A percentile compares a stretch with the other conserved stretches of the same genome.
phyloP scores from a whole-genome alignment of 2,888 invertebrate genomes.

The Platypus cylindrus region DNA sequence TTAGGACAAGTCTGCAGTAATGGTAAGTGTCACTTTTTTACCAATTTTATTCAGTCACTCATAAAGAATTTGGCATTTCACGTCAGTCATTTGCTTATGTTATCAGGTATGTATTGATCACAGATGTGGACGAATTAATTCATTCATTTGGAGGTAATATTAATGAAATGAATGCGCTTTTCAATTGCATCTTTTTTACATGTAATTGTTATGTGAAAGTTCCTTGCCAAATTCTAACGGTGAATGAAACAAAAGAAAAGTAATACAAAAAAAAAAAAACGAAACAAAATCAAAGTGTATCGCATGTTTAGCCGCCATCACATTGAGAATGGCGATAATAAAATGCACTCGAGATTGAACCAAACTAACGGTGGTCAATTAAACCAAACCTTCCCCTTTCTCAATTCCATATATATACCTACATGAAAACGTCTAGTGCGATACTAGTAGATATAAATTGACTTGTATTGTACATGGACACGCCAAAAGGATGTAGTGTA shows the following conservation, averaged over 20 bases:
- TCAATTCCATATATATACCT: no score
- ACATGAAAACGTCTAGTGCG: constrained; percentile 12
- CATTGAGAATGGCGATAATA: constrained; percentile 8
- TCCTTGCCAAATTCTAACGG: constrained; percentile 8
- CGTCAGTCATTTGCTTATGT: no score
- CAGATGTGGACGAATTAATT: no score
- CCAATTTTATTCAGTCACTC: constrained; percentile 10
- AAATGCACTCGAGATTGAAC: constrained; percentile 16
- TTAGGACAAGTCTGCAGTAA: constrained; percentile 33
- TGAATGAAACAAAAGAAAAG: no score
- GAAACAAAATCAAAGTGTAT: constrained; percentile 9
- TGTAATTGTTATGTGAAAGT: no score
- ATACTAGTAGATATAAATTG: constrained; percentile 14
- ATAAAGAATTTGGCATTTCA: constrained; percentile 6
- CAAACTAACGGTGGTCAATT: constrained; percentile 16
- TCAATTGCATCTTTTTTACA: no score
- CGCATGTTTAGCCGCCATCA: constrained; percentile 15
- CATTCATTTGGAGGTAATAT: no score
- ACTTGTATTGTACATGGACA: constrained; percentile 12
- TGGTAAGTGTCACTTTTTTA: constrained; percentile 29
- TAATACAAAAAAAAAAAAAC: no score
- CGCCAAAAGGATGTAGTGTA: constrained; percentile 11
- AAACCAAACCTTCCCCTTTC: no score
- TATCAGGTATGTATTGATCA: no score
- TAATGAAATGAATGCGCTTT: no score